Evolutionary conservation across 2,888 invertebrate species (phyloP).

Genomic region (Baccha elongata): DNA sequence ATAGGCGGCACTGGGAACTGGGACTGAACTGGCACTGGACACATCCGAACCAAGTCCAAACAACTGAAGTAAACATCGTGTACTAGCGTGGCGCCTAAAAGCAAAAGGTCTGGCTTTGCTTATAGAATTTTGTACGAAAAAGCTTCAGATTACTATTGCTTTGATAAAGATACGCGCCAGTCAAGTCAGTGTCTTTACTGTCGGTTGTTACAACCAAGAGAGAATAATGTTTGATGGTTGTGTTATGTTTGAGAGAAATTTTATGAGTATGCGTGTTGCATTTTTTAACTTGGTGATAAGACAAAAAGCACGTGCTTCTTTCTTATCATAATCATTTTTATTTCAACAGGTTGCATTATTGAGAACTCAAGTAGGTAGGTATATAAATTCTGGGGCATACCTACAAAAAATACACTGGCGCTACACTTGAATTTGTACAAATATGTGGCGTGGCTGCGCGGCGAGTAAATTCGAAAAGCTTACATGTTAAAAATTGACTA

Average conservation of each 20-base stretch:
- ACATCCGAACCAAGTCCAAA: constrained; percentile 11
- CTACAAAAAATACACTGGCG: too few species aligned
- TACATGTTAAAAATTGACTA: too few species aligned
- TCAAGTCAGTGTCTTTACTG: too few species aligned
- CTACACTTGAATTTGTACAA: too few species aligned
- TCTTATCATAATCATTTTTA: constrained; percentile 36
- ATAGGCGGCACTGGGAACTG: constrained; percentile 13
- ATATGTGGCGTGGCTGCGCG: too few species aligned
- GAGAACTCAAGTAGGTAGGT: neutral
- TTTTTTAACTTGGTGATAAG: constrained; percentile 35
- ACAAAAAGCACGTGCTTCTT: constrained; percentile 40
- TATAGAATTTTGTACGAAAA: constrained; percentile 34
- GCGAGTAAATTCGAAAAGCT: too few species aligned
- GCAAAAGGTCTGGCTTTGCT: constrained; percentile 5
- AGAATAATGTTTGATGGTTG: constrained; percentile 53
- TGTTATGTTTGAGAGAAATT: constrained; percentile 62
- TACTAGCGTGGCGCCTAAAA: constrained; percentile 17
- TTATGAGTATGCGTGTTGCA: constrained; percentile 40
- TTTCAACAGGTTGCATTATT: constrained; percentile 64
- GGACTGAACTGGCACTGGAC: too few species aligned
- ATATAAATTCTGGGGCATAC: too few species aligned
- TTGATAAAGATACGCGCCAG: neutral
- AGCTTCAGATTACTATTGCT: constrained; percentile 32
- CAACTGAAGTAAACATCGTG: constrained; percentile 23
- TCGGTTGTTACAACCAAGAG: constrained; percentile 25